phyloP scores from a whole-genome alignment of 2,888 invertebrate species.

The Brachyptera risi region DNA sequence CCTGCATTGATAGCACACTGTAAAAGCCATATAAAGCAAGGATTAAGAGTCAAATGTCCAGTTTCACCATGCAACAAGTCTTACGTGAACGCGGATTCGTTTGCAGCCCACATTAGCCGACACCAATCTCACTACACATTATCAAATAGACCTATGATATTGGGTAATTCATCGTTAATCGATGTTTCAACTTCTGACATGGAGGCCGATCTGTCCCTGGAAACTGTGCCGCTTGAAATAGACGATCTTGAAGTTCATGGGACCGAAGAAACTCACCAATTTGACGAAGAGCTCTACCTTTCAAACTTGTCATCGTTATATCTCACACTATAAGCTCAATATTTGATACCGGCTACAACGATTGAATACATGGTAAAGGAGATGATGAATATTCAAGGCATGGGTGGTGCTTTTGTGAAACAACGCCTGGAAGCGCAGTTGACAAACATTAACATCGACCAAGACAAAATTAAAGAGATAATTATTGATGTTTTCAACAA shows the following conservation, averaged over 20 bases:
- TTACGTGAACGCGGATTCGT: neutral
- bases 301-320: slow-evolving; percentile 26
- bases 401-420: slow-evolving; percentile 26
- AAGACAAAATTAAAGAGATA: slow-evolving; percentile 24
- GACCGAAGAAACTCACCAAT: neutral
- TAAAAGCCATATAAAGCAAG: neutral
- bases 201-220: neutral
- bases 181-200: neutral
- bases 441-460: slow-evolving; percentile 12
- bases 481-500: slow-evolving; percentile 21
- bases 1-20: neutral
- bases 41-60: neutral
- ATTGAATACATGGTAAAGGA: slow-evolving; percentile 32
- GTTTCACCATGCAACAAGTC: neutral
- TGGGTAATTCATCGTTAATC: too few relatives aligned
- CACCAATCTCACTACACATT: too few relatives aligned
- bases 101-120: neutral
- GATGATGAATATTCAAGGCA: slow-evolving; percentile 29
- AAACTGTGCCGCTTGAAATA: neutral
- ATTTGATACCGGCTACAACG: slow-evolving; percentile 31
- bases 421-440: slow-evolving; percentile 24
- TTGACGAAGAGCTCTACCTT: slow-evolving; percentile 11
- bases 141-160: too few relatives aligned
- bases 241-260: neutral
- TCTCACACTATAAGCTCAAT: slow-evolving; percentile 34